Evolutionary conservation across 2,113 vertebrate species (phyloP), one percentile per base, ranked within the genome.

Genomic region (Euleptes europaea): DNA sequence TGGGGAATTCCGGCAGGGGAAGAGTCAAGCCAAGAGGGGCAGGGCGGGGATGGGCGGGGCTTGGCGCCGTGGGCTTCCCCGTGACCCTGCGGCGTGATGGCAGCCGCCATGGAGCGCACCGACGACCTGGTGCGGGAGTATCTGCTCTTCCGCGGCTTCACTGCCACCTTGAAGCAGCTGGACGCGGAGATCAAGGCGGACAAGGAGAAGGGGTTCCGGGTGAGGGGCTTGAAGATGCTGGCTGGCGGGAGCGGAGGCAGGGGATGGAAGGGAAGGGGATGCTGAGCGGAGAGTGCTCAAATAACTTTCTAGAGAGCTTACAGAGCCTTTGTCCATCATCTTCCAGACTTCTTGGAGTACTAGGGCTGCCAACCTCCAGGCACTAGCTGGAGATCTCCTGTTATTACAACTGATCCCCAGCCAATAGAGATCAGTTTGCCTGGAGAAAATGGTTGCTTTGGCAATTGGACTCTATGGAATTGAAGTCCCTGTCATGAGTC

Each of bases 181-280:
- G 98, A 99, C 85, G 90, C 92, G 0, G 98, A 99, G 83, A 97
- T 98, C 88, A 99, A 99, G 90, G 94, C 96, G 0, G 98, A 99
- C 93, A 97, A 97, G 78, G 98, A 99, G 89, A 99, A 98, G 85
- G 98, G 98, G 70, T 98, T 99, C 92, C 95, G 98, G 95, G 98
- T 99, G 94, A 95, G 96, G 90, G 35, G 8, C 51, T 14, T 54
- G 51, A 54, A 54, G 51, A 17, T 14, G 51, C 57, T 74, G 40
- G 57, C 31, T 2, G 28, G 42, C 23, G 3, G 42, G 71, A 54
- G 51, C 13, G 13, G 12, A 14, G 15, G 51, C 49, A n/a, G n/a
- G n/a, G n/a, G n/a, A n/a, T n/a, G n/a, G n/a, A n/a, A n/a, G 71
- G 88, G 13, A 31, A 67, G 11, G 17, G 72, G n/a, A n/a, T 11